These are phyloP conservation scores for Xestoiulus laeticollis DNA, from an alignment of 2,888 invertebrate species.

Conservation along the genomic window DNA sequence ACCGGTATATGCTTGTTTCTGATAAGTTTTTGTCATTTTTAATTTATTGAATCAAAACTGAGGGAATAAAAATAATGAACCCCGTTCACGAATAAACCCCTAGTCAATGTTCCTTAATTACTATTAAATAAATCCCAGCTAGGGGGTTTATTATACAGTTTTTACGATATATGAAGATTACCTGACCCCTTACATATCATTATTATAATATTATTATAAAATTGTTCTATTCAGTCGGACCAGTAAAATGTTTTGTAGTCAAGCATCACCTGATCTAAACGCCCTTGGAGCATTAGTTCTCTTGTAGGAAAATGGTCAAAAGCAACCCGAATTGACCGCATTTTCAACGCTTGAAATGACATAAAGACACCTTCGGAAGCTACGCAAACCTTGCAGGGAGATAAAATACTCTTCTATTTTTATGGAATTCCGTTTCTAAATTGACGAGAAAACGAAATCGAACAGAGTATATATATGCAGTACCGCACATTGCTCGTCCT, in stretches of 20 bases:
- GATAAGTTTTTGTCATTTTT: no score
- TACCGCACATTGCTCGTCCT: not conserved
- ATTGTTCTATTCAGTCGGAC: no score
- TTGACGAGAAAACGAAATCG: constrained; percentile 9
- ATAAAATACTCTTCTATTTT: constrained; percentile 32
- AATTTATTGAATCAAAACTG: no score
- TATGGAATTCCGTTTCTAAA: constrained; percentile 39
- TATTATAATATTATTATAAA: no score
- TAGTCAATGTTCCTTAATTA: no score
- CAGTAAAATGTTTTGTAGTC: not conserved
- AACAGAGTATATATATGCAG: not conserved
- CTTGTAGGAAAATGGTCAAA: not conserved
- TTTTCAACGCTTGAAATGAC: not conserved
- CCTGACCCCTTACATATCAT: no score
- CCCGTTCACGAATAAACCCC: no score
- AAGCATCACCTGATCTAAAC: not conserved
- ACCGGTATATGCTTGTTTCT: no score
- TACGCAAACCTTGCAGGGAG: not conserved
- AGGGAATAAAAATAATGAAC: no score
- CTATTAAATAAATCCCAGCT: no score
- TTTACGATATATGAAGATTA: no score
- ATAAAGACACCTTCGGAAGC: not conserved
- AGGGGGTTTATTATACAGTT: no score
- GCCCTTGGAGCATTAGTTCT: not conserved
- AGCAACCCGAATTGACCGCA: not conserved